Percentiles rank a stretch among this genome's conserved stretches.
Evolutionary conservation across 2,113 vertebrate genomes (phyloP).

Genomic region (Carassius carassius): DNA sequence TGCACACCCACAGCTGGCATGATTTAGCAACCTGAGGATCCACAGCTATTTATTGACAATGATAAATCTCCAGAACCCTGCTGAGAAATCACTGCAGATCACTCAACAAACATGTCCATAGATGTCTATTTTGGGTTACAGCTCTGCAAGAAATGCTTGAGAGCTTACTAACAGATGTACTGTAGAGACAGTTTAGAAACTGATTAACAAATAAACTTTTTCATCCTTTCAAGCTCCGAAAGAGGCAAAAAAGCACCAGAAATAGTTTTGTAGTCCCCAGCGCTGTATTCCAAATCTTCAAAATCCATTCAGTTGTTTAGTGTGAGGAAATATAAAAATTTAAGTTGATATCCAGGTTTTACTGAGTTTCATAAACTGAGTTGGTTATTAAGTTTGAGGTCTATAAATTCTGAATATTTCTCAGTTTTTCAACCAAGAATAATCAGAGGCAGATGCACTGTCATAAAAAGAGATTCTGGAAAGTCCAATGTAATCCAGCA

Average conservation of each 20-base stretch:
- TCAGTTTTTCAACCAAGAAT: conserved; percentile 11
- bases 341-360: no score
- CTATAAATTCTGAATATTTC: background rate
- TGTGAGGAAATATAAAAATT: no score
- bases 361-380: background rate
- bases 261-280: background rate
- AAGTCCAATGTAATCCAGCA: conserved; percentile 29
- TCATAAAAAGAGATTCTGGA: conserved; percentile 27
- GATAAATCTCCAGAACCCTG: conserved; percentile 15
- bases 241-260: background rate
- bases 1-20: conserved; percentile 67
- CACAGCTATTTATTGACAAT: conserved; percentile 32
- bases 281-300: background rate
- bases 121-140: conserved; percentile 1
- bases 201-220: background rate
- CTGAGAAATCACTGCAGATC: background rate
- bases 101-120: background rate
- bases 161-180: background rate
- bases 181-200: background rate
- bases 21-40: conserved; percentile 19
- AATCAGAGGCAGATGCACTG: conserved; percentile 27
- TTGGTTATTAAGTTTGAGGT: background rate
- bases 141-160: background rate
- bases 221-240: background rate
- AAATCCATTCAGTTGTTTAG: background rate